Base-by-base conservation (phyloP, 2,888 invertebrate species). In the Tenodera sinensis region DNA sequence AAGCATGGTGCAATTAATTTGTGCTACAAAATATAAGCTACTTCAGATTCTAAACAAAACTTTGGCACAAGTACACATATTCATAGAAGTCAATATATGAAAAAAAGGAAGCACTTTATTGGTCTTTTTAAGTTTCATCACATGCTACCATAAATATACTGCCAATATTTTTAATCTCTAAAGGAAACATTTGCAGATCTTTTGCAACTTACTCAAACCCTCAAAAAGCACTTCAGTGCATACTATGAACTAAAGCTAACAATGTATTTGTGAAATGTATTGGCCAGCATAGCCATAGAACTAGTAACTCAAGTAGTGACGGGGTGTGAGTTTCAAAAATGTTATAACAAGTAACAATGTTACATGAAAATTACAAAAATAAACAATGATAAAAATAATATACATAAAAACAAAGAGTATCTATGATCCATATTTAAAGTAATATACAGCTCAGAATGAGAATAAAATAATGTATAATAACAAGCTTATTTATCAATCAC, bases 21-120 rank as follows among this genome's bases (percentile, higher is more conserved):
- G 15, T 42, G 47, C 71, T 85, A 85, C 28, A 85, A 85, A 34
- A 85, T 71, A 85, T 85, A 28, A 28, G 14, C 47, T 34, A 85
- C 28, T 42, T 47, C 15, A 71, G 54, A 71, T 71, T 71, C 25
- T 71, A 25, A 85, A 85, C 47, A 42, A n/a, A 34, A 87, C 42
- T 89, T 89, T 89, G 89, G 89, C 89, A 89, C 89, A 87, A 27
- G 25, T 82, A 87, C 27, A 89, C 28, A 83, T 54, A 15, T 71
- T 15, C 25, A 71, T 71, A 71, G 54, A 20, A 25, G 54, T 71
- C 54, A 71, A 71, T 71, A 71, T 84, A 86, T 82, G 47, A 83
- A 83, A 71, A 86, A 42, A 89, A 89, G 89, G 89, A 89, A 89
- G 89, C 89, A 89, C 89, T 28, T 81, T 82, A n/a, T 87, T 87